Base-by-base conservation (phyloP, 2,797 vertebrate genomes). In the Avahi laniger region DNA sequence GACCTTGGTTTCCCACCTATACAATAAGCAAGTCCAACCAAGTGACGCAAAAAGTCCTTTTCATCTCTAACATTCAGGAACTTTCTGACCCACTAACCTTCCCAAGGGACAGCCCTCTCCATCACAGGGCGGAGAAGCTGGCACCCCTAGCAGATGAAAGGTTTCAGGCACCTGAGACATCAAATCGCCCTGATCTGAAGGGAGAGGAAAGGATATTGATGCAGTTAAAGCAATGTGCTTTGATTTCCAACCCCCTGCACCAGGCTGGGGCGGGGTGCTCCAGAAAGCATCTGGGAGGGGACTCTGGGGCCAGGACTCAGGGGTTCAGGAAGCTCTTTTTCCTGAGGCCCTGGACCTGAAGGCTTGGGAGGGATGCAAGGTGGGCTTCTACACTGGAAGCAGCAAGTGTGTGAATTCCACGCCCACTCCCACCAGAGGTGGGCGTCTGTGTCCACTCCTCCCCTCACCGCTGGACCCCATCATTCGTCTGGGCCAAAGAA, bases 131-230 rank as follows among this genome's bases (percentile, higher is more conserved):
- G 22, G 95, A 89, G 93, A 89, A 93, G 96, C 59, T 67, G 79
- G 57, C 41, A 50, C 26, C 38, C 79, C 81, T 22, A 13, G 67
- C 86, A 96, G 91, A 97, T 95, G 83, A 96, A 97, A 97, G 93
- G 75, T 12, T 85, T 63, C 1, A 0, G 24, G 59, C 50, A 94
- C 87, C 73, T 35, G 50, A 95, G 75, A 93, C 93, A 96, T 98
- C 95, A 95, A 96, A 97, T 38, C 69, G 75, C 33, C 41, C 28
- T 78, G 35, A 63, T 50, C 85, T 46, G 52, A 94, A 81, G 82
- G 1, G 12, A 48, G 50, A 73, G 76, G 57, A 28, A 7, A 92
- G 30, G 69, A 41, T 9, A 69, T 33, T 87, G 73, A 94, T 73
- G 50, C 35, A 76, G 63, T 52, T 61, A 93, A 69, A 95, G 93